phyloP scores from a whole-genome alignment of 2,797 vertebrate genomes.

The Micropoecilia bifurca region DNA sequence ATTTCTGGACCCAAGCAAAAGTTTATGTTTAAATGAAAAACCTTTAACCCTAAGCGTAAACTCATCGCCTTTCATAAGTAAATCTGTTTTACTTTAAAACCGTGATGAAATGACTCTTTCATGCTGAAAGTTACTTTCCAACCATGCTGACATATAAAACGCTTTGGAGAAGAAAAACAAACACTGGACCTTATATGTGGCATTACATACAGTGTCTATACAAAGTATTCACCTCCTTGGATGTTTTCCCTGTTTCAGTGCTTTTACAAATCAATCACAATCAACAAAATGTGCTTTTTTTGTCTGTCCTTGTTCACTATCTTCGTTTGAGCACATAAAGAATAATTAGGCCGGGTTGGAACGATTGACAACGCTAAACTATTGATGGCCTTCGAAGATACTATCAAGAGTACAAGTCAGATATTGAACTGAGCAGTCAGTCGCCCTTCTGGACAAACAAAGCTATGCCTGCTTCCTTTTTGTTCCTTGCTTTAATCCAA shows the following conservation, averaged over 20 bases:
- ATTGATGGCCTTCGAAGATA: background rate
- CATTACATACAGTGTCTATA: conserved; percentile 1
- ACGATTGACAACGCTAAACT: too few relatives aligned
- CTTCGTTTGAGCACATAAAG: background rate
- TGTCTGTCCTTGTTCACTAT: background rate
- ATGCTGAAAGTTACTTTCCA: conserved; percentile 56
- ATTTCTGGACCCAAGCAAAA: background rate
- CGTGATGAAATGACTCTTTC: conserved; percentile 15
- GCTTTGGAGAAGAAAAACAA: conserved; percentile 47
- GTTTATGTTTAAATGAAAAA: background rate
- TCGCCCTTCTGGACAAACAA: background rate
- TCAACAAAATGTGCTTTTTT: background rate
- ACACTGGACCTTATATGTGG: conserved; percentile 50
- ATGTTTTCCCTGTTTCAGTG: too few relatives aligned
- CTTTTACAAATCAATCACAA: background rate
- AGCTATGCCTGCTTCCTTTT: background rate
- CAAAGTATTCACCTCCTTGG: background rate
- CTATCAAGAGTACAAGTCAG: background rate
- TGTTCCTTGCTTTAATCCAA: background rate
- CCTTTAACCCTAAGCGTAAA: background rate
- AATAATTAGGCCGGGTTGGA: background rate
- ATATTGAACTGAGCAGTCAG: background rate
- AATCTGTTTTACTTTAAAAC: conserved; percentile 37
- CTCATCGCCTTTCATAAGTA: background rate
- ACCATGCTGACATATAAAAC: conserved; percentile 59